Percentiles rank a stretch among this genome's conserved stretches.
Conservation (phyloP, 2,113 vertebrate species). For the Mesitornis unicolor region DNA sequence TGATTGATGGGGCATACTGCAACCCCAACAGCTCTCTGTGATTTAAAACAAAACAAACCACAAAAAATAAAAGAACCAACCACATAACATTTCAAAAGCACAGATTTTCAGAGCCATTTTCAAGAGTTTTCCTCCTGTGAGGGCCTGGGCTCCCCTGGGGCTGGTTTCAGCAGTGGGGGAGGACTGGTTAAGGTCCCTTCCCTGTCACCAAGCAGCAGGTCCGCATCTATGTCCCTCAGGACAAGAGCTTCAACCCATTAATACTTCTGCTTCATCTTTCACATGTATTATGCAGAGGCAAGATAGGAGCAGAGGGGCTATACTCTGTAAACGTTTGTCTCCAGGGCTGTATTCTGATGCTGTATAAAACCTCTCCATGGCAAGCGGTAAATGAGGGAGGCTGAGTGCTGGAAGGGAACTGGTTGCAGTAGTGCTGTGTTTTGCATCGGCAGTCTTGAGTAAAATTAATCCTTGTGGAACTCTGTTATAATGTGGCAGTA, state of each 20-base stretch:
- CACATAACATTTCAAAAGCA: not conserved
- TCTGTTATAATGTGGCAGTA: not conserved
- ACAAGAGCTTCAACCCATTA: not conserved
- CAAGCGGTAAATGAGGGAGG: not conserved
- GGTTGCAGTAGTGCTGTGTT: not conserved
- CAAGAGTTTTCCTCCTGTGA: fast-evolving
- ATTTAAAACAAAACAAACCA: not conserved
- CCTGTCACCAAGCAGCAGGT: not conserved
- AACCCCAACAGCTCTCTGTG: not conserved
- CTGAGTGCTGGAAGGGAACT: not conserved
- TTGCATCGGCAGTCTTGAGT: not conserved
- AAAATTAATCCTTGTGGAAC: not conserved
- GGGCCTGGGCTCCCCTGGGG: not conserved
- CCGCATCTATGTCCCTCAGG: not conserved
- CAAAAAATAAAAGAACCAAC: not conserved
- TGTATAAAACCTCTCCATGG: not conserved
- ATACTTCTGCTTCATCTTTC: not conserved
- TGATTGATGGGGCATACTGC: constrained; percentile 8
- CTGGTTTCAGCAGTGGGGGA: not conserved
- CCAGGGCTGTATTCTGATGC: not conserved
- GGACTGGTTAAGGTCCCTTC: not conserved
- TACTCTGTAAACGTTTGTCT: not conserved
- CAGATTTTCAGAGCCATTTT: fast-evolving
- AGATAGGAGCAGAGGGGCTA: not conserved
- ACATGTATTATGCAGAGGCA: not conserved